Evolutionary conservation across 2,797 vertebrate genomes (phyloP).

Genomic region (Synanceia verrucosa): DNA sequence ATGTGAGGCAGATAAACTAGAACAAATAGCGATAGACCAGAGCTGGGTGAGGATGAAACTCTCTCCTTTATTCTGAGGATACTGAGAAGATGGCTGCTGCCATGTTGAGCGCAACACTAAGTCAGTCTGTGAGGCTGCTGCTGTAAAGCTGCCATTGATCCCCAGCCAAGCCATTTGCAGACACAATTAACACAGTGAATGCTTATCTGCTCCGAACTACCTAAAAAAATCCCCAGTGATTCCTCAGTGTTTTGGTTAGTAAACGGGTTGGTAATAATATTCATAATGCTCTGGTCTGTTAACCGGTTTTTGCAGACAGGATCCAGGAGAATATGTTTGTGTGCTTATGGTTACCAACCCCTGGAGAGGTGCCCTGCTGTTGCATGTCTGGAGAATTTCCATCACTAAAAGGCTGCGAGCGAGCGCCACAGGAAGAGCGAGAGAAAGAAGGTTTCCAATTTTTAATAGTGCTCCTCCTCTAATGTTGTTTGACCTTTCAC

Average conservation of each 20-base stretch:
- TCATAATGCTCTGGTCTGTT: conserved; percentile 21
- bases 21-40: neutral
- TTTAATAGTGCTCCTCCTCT: conserved; percentile 14
- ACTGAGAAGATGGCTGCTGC: conserved; percentile 65
- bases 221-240: too few species aligned
- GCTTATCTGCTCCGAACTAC: conserved; percentile 39
- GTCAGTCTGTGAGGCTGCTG: conserved; percentile 41
- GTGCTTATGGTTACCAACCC: conserved; percentile 58
- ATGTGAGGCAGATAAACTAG: neutral
- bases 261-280: conserved; percentile 10
- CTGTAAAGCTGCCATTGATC: conserved; percentile 62
- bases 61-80: conserved; percentile 51
- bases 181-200: conserved; percentile 61
- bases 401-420: conserved; percentile 38
- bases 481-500: conserved; percentile 38
- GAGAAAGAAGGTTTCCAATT: neutral
- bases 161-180: conserved; percentile 56
- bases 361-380: conserved; percentile 53
- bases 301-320: conserved; percentile 14
- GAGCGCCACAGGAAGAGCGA: neutral
- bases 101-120: conserved; percentile 36
- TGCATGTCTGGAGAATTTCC: conserved; percentile 62
- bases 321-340: conserved; percentile 50
- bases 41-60: conserved; percentile 13
- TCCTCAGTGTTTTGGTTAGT: neutral